Conservation (phyloP, 2,113 vertebrate species). For the Tautogolabrus adspersus region DNA sequence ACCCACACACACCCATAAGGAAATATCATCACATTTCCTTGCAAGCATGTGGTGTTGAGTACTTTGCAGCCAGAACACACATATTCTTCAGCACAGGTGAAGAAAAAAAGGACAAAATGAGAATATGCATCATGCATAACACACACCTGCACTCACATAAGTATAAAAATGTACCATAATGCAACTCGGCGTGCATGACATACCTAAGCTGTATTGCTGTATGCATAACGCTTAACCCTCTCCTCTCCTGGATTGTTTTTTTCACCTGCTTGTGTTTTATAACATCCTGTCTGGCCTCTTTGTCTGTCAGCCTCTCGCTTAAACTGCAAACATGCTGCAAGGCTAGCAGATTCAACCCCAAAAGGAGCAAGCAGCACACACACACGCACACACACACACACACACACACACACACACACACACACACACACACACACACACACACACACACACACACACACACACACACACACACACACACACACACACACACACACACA, state of each 20-base stretch:
- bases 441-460: neutral
- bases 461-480: conserved; percentile 16
- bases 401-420: conserved; percentile 6
- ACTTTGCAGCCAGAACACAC: neutral
- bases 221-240: conserved; percentile 36
- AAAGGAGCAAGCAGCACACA: conserved; percentile 55
- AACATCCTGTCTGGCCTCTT: conserved; percentile 78
- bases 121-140: neutral
- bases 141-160: neutral
- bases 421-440: conserved; percentile 4
- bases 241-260: conserved; percentile 26
- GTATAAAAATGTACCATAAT: neutral
- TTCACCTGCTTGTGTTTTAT: conserved; percentile 68
- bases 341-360: conserved; percentile 74
- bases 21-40: conserved; percentile 19
- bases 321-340: conserved; percentile 79
- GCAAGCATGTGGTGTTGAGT: neutral
- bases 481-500: conserved; percentile 23
- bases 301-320: conserved; percentile 75
- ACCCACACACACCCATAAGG: neutral
- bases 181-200: neutral
- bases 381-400: conserved; percentile 26
- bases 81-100: conserved; percentile 16
- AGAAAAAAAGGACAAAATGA: neutral
- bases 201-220: conserved; percentile 8